Evolutionary conservation across 2,113 vertebrate genomes (phyloP), one percentile per base, ranked within the genome.

Genomic region (Macrotis lagotis): DNA sequence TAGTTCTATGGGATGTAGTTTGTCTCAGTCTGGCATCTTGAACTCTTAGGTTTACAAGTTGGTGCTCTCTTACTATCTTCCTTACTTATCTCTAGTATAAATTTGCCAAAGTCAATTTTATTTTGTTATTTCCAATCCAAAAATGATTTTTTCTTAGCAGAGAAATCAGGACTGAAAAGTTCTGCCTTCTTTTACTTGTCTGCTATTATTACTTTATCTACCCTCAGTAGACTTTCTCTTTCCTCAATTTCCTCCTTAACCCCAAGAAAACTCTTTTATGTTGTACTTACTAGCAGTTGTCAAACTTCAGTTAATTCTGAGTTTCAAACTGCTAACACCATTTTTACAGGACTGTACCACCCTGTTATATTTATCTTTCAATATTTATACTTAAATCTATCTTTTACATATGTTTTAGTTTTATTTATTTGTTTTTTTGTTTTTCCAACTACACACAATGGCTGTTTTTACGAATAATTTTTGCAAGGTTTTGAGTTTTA

Each of bases 141-240:
- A 95, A 93, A 51, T 48, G 50, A 90, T 83, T 95, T 49, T 49
- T 96, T 51, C 50, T 52, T 89, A 50, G 91, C 6, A 93, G 59
- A 51, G 93, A 90, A 89, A 96, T 91, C 16, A 83, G 66, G 44
- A 59, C 22, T 44, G 37, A 83, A 83, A 44, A 83, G 16, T 44
- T 83, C n/a, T 83, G 66, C 6, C 66, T 44, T 44, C 26, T 44
- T 83, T 83, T 12, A 10, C 14, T 37, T 59, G 26, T 59, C 28
- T 59, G 0, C 31, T 59, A 55, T 28, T 55, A 59, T 59, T 66
- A 66, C 28, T 12, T 37, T 19, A 66, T 37, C 12, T 14, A 66
- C 55, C 55, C 28, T 59, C 37, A 59, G 28, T 59, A 59, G 55
- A 11, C 55, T 59, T 59, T 37, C 66, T n/a, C 16, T 44, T 74